phyloP scores from a whole-genome alignment of 2,797 vertebrate species.

The Poeciliopsis turneri region DNA sequence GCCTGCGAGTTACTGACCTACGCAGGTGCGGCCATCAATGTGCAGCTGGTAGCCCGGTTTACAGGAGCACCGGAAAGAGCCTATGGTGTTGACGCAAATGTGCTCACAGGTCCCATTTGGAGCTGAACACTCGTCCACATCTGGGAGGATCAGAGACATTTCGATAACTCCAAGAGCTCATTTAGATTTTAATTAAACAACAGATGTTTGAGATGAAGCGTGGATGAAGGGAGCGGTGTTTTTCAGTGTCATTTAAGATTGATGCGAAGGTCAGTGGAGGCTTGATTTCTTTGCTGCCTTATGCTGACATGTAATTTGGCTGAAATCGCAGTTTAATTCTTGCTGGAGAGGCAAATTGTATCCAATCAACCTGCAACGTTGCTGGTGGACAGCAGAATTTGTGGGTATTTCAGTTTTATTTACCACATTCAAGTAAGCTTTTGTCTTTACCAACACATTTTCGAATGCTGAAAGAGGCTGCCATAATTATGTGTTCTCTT shows the following conservation, averaged over 20 bases:
- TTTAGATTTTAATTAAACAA: neutral
- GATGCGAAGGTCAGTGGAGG: neutral
- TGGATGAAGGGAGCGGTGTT: neutral
- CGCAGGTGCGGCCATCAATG: slow-evolving; percentile 81
- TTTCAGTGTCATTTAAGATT: neutral
- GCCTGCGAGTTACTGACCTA: slow-evolving; percentile 74
- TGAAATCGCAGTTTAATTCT: neutral
- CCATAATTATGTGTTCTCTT: neutral
- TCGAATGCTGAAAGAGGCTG: neutral
- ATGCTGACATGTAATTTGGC: neutral
- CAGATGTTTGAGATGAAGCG: slow-evolving; percentile 10
- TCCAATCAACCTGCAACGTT: neutral
- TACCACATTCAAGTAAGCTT: neutral
- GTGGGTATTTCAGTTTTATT: neutral
- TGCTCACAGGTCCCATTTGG: slow-evolving; percentile 76
- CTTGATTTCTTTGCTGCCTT: slow-evolving; percentile 1
- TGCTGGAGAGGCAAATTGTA: neutral
- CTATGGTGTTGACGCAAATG: slow-evolving; percentile 79
- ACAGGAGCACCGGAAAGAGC: slow-evolving; percentile 83
- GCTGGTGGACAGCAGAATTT: neutral
- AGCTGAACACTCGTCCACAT: slow-evolving; percentile 80
- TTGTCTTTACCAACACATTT: neutral
- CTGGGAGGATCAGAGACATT: slow-evolving; percentile 58
- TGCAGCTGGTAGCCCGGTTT: slow-evolving; percentile 82
- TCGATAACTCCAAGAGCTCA: slow-evolving; percentile 7